Evolutionary conservation across 2,888 invertebrate genomes (phyloP), one percentile per base, ranked within the genome.

Genomic region (Loripinus fragilis): DNA sequence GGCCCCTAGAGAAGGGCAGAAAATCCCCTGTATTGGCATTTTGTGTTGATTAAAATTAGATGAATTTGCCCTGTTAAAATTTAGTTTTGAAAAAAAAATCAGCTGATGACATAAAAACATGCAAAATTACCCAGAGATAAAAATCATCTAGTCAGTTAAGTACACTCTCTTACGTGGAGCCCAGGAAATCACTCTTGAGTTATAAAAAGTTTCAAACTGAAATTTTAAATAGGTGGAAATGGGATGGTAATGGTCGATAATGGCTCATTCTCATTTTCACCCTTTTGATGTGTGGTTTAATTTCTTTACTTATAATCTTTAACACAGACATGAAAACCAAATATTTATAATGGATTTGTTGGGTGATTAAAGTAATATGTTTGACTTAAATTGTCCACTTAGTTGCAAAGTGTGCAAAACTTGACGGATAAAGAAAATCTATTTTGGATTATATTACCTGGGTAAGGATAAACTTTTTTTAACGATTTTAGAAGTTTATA

Each of bases 291-390:
- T 60, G 60, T 33, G 17, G 33, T 60, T 12, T 60, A n/a, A 33
- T 10, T 33, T 30, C 20, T 25, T 33, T 33, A 5, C 3, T 28
- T 60, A 28, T 60, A 60, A 60, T 60, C 60, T 60, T 60, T 60
- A 60, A 60, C 60, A 60, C 33, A 12, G 17, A 60, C 20, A 2
- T 60, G 60, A 60, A 60, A 60, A 33, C 25, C 10, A 52, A 52
- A 52, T 25, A 52, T 52, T 52, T 52, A 25, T 52, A 52, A 25
- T 52, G 52, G 52, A 25, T 52, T 52, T 52, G 52, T 15, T n/a
- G 25, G 12, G 52, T 52, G 52, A 52, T 52, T 25, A 52, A 20
- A 52, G 52, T 52, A 52, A 10, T 52, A 25, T 25, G 48, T 48
- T 48, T 48, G 7, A 48, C 48, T 48, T 48, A 5, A 48, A 52